phyloP scores from a whole-genome alignment of 1,140 invertebrate species.

The Tetramorium alpestre region DNA sequence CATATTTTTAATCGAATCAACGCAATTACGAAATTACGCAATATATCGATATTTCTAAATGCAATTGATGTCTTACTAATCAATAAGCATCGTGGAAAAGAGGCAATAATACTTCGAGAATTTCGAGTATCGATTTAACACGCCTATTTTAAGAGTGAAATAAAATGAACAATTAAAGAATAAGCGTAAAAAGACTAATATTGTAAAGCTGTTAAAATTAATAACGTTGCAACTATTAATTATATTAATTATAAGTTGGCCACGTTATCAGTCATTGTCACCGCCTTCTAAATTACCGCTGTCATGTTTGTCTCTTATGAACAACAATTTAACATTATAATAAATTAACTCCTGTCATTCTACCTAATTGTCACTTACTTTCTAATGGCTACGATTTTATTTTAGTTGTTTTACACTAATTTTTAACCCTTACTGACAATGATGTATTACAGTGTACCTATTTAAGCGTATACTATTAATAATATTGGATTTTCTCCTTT shows the following conservation, averaged over 20 bases:
- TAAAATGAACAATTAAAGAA: not conserved
- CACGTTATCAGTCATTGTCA: conserved; percentile 26
- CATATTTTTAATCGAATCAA: not conserved
- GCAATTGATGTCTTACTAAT: not conserved
- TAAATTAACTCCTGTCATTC: not conserved
- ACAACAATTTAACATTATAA: not conserved
- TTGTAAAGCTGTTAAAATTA: conserved; percentile 11
- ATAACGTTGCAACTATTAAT: not conserved
- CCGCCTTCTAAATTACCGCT: not conserved
- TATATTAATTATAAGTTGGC: not conserved
- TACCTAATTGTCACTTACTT: not conserved
- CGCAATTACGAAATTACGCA: not conserved
- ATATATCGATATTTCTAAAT: not conserved
- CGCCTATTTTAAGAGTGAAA: no score
- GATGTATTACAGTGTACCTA: not conserved
- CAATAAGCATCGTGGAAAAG: no score
- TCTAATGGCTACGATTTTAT: not conserved
- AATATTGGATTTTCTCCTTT: not conserved
- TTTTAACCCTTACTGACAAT: not conserved
- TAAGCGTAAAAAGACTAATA: conserved; percentile 12
- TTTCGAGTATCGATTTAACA: no score
- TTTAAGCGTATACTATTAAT: not conserved
- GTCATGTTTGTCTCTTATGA: not conserved
- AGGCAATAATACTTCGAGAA: no score
- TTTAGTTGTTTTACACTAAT: not conserved